phyloP scores from a whole-genome alignment of 2,888 invertebrate genomes.

The Cybosia mesomella region DNA sequence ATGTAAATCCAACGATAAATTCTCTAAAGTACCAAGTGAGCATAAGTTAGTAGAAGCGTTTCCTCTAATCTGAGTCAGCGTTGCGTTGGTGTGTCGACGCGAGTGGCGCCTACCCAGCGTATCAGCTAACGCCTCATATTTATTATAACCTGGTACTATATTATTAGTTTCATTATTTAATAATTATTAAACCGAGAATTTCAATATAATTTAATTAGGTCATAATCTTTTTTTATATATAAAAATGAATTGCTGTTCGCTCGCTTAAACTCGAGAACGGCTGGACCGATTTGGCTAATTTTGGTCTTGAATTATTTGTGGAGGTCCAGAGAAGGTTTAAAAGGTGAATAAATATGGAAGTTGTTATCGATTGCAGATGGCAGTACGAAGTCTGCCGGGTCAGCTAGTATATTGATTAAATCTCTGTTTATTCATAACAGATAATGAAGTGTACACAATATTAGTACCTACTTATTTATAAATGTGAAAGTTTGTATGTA shows the following conservation, averaged over 20 bases:
- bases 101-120: slow-evolving; percentile 63
- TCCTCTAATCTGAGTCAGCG: slow-evolving; percentile 70
- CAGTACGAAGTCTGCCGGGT: too few relatives aligned
- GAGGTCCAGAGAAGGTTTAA: too few relatives aligned
- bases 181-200: slow-evolving; percentile 38
- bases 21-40: slow-evolving; percentile 61
- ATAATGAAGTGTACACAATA: background rate
- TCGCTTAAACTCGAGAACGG: too few relatives aligned
- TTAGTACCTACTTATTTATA: background rate
- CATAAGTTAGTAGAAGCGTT: slow-evolving; percentile 59
- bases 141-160: slow-evolving; percentile 64
- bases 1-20: slow-evolving; percentile 20
- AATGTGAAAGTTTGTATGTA: background rate
- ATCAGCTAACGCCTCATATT: slow-evolving; percentile 52
- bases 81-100: slow-evolving; percentile 61
- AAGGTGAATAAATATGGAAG: too few relatives aligned
- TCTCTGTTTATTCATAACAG: too few relatives aligned
- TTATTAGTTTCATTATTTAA: slow-evolving; percentile 53
- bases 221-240: background rate
- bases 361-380: too few relatives aligned
- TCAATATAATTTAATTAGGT: background rate
- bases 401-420: too few relatives aligned
- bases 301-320: too few relatives aligned
- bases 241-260: too few relatives aligned
- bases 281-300: too few relatives aligned